These are phyloP conservation scores for Neoniphon sammara DNA, from an alignment of 2,797 vertebrate species.

Conservation along the genomic window DNA sequence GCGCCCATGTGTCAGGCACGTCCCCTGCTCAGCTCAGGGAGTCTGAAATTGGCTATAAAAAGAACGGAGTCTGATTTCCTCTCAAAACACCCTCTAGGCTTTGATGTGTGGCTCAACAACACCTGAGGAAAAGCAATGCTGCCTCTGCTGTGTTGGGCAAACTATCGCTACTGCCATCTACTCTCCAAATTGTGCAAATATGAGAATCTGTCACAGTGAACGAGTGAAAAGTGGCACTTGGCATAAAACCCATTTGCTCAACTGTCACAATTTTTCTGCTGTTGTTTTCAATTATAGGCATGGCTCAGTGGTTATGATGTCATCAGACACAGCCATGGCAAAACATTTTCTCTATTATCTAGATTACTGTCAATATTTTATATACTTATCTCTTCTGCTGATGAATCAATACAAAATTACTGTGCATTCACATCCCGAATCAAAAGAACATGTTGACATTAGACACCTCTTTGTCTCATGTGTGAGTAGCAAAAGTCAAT, in stretches of 20 bases:
- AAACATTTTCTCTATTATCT: slow-evolving; percentile 36
- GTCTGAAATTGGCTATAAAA: slow-evolving; percentile 77
- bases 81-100: slow-evolving; percentile 63
- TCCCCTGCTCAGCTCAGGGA: slow-evolving; percentile 61
- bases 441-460: background rate
- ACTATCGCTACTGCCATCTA: slow-evolving; percentile 52
- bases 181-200: slow-evolving; percentile 64
- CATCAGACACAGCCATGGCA: background rate
- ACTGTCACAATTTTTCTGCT: slow-evolving; percentile 40
- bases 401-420: slow-evolving; percentile 29
- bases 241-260: slow-evolving; percentile 52
- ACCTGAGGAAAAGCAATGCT: slow-evolving; percentile 64
- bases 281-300: slow-evolving; percentile 44
- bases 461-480: slow-evolving; percentile 7
- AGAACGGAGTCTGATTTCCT: slow-evolving; percentile 76
- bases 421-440: slow-evolving; percentile 9
- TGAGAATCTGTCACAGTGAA: slow-evolving; percentile 59
- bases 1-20: slow-evolving; percentile 37
- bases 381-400: slow-evolving; percentile 24
- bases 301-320: slow-evolving; percentile 10
- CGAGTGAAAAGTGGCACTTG: slow-evolving; percentile 50
- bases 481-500: slow-evolving; percentile 7
- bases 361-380: slow-evolving; percentile 31
- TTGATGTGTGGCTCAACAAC: slow-evolving; percentile 70
- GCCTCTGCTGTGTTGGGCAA: slow-evolving; percentile 50